Evolutionary conservation across 2,888 invertebrate genomes (phyloP).

Genomic region (Amiota communis): DNA sequence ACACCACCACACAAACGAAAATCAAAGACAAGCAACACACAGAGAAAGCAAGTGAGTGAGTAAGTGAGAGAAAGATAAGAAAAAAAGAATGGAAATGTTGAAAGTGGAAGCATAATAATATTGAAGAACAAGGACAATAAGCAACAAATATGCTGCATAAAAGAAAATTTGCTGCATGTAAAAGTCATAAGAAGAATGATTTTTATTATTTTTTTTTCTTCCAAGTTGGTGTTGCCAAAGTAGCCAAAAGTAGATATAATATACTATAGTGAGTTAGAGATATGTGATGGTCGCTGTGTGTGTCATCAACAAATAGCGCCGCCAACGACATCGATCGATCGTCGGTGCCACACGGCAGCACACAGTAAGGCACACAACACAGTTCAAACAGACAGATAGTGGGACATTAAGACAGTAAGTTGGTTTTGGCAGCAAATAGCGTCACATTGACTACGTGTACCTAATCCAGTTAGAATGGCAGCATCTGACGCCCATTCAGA

Average conservation of each 20-base stretch:
- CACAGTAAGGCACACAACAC: too few relatives aligned
- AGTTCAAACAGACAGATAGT: too few relatives aligned
- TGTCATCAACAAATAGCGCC: too few relatives aligned
- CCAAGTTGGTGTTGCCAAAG: conserved; percentile 16
- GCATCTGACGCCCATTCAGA: too few relatives aligned
- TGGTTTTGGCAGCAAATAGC: conserved; percentile 41
- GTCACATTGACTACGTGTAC: conserved; percentile 6
- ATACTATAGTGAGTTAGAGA: too few relatives aligned
- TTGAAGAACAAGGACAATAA: background rate
- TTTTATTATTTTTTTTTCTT: conserved; percentile 29
- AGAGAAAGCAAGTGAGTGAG: conserved; percentile 1
- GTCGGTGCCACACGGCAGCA: too few relatives aligned
- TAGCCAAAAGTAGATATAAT: too few relatives aligned
- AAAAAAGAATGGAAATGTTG: background rate
- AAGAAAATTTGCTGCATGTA: conserved; percentile 11
- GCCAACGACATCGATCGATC: too few relatives aligned
- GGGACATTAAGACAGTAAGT: background rate
- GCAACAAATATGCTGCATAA: background rate
- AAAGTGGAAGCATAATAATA: background rate
- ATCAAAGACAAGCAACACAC: too few relatives aligned
- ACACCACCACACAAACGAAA: conserved; percentile 37
- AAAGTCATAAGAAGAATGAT: conserved; percentile 36
- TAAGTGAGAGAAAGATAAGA: background rate
- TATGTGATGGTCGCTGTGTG: too few relatives aligned
- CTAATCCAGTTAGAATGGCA: too few relatives aligned